Conservation (phyloP, 2,797 vertebrate species). For the Miichthys miiuy region DNA sequence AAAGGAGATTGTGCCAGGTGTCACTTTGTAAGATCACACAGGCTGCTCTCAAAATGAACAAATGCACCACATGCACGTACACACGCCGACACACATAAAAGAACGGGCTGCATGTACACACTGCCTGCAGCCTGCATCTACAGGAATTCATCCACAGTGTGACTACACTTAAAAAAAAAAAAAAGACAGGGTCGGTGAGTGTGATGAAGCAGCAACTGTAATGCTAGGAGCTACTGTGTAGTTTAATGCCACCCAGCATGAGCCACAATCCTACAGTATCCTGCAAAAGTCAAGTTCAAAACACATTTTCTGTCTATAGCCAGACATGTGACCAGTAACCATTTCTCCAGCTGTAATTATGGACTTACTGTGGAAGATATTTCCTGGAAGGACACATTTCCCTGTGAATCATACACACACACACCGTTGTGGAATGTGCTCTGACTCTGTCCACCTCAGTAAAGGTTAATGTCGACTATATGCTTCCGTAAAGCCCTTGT, state of each 20-base stretch:
- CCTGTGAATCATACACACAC: neutral
- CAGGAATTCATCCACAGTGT: slow-evolving; percentile 42
- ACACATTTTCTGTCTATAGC: neutral
- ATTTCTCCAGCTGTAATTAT: neutral
- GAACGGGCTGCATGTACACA: slow-evolving; percentile 4
- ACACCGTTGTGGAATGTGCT: neutral
- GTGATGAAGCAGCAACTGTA: slow-evolving; percentile 25
- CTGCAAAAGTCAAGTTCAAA: slow-evolving; percentile 2
- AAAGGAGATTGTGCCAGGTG: slow-evolving; percentile 6
- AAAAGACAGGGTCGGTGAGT: slow-evolving; percentile 3
- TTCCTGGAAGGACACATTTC: neutral
- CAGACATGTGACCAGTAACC: neutral
- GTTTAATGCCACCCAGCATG: neutral
- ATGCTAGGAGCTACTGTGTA: slow-evolving; percentile 16
- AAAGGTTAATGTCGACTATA: neutral
- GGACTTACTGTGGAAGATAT: neutral
- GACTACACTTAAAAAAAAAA: slow-evolving; percentile 13
- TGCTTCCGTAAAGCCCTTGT: neutral
- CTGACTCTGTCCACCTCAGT: too few species aligned
- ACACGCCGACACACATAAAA: neutral
- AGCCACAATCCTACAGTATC: neutral
- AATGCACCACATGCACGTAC: neutral
- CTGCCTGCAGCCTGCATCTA: slow-evolving; percentile 26
- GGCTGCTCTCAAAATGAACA: slow-evolving; percentile 30
- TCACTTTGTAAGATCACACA: slow-evolving; percentile 34